Base-by-base conservation (phyloP, 23 tunicate species). In the Botrylloides violaceus region DNA sequence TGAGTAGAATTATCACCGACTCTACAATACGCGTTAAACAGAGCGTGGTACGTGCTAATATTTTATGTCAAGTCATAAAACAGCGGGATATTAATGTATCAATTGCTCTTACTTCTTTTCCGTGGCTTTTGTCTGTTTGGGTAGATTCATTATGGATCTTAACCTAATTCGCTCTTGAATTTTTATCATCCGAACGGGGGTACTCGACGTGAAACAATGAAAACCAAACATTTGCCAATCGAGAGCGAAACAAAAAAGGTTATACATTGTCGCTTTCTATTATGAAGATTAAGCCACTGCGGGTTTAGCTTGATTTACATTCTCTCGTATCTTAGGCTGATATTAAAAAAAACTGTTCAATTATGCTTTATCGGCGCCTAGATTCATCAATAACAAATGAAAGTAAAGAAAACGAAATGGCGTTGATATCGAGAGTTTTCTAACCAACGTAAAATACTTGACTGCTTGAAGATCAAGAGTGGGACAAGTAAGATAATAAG, bases 11-110 rank as follows among this genome's bases (percentile, higher is more conserved):
- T 43, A 43, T 43, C 53, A 7, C 53, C 9, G 15, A 43, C 12
- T 43, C 53, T 15, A 43, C 53, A 43, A 43, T 43, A 15, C 53
- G 53, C 9, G 53, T 43, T 43, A 43, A 43, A 43, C 53, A 43
- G 53, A 43, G 53, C 53, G 53, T 7, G n/a, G n/a, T n/a, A n/a
- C 9, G 53, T 15, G 53, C 53, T 43, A 43, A 43, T 43, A 43
- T 43, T 43, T 43, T 43, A 9, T 43, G 53, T 43, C 53, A 43
- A 43, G 53, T 43, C 53, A 43, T 43, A 43, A 43, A 43, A 43
- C 53, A 43, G 53, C 53, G 53, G 53, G 53, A 43, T 43, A 43
- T 43, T 43, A 43, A 43, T 43, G 53, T 43, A 43, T 43, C 53
- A 43, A 43, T 43, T 43, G n/a, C 53, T 43, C 15, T 43, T 43